phyloP scores from a whole-genome alignment of 2,888 invertebrate genomes.

The Agrypnus murinus region DNA sequence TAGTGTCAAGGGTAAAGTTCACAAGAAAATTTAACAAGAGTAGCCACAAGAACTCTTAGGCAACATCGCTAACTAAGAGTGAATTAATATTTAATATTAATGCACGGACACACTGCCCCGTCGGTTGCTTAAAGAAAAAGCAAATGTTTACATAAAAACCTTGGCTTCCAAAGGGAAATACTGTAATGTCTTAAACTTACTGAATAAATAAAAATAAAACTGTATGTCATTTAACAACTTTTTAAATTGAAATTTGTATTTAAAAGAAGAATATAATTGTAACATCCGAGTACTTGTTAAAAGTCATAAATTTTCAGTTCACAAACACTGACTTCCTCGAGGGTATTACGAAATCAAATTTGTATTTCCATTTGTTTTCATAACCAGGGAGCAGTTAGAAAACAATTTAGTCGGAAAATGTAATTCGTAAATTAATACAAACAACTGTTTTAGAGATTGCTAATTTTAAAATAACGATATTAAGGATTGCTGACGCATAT shows the following conservation, averaged over 20 bases:
- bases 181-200: no score
- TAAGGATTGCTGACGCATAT: not conserved
- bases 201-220: no score
- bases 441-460: not conserved
- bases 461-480: not conserved
- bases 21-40: no score
- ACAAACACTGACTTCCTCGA: not conserved
- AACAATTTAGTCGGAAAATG: constrained; percentile 4
- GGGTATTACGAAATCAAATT: constrained; percentile 9
- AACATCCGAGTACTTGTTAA: not conserved
- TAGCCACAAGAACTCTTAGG: no score
- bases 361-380: constrained; percentile 15
- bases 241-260: not conserved
- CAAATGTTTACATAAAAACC: no score
- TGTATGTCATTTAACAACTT: no score
- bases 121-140: no score
- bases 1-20: no score
- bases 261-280: not conserved
- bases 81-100: no score
- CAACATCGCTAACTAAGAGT: no score
- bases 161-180: no score
- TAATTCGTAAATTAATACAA: constrained; percentile 18
- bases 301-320: constrained; percentile 13
- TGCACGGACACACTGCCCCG: no score
- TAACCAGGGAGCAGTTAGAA: constrained; percentile 3